Evolutionary conservation across 2,797 vertebrate species (phyloP), one percentile per base, ranked within the genome.

Genomic region (Falco novaeseelandiae): DNA sequence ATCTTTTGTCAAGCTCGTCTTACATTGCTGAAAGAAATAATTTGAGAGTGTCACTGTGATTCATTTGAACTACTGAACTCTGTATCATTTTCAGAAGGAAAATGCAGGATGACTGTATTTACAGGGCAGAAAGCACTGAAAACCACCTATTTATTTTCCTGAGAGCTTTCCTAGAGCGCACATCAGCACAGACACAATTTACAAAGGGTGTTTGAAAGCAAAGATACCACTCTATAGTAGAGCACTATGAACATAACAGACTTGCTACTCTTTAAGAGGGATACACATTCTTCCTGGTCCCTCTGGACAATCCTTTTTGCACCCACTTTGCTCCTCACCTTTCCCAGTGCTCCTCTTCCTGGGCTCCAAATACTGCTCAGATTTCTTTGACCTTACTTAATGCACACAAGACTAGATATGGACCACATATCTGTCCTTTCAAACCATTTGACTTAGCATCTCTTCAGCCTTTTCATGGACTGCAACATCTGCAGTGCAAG

Each of bases 21-120:
- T 87, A 67, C 29, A 71, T 46, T 27, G 7, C 54, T 89, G 81
- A 92, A 89, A 83, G 71, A 92, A 96, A 79, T 93, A 51, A 80
- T 58, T 49, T 65, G 83, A 84, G 32, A 72, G 7, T 74, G 71
- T 62, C 63, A 58, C 63, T 69, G 30, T 83, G 74, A 89, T 90
- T 85, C 32, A 74, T 85, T 82, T 90, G 81, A 92, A 77, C 80
- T 80, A 38, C 2, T 73, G 78, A 96, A 94, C 88, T 74, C 48
- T 34, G 1, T 44, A 78, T 61, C 17, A 22, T 87, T 93, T 93
- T 91, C 71, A 85, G 69, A 58, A 65, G 21, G 80, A 84, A 91
- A 82, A 84, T 34, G 34, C 46, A 89, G 73, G 44, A 67, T 67
- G 26, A 19, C 52, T 83, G 6, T 87, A 77, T 92, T 96, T 89